These are phyloP conservation scores for Drosophila percnosoma DNA, from an alignment of 2,888 invertebrate genomes.

Conservation along the genomic window DNA sequence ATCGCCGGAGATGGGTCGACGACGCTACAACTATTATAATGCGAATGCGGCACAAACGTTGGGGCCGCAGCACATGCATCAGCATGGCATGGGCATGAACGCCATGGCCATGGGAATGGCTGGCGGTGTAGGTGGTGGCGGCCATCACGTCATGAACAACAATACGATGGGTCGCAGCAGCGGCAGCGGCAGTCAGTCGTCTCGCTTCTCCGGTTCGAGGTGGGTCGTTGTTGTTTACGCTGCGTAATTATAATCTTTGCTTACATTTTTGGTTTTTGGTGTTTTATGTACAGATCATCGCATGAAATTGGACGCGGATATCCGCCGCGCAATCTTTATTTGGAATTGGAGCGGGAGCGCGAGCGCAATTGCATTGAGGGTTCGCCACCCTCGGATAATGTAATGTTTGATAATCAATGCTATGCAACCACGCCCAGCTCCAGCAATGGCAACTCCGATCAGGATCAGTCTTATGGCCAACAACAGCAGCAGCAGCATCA, in stretches of 20 bases:
- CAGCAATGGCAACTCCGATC: constrained; percentile 96
- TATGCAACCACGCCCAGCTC: constrained; percentile 97
- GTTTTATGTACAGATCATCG: constrained; percentile 86
- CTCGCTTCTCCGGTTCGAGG: constrained; percentile 88
- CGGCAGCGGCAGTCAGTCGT: constrained; percentile 88
- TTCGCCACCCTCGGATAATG: constrained; percentile 96
- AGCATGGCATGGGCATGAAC: constrained; percentile 62
- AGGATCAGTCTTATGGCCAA: constrained; percentile 90
- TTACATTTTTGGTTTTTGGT: background rate
- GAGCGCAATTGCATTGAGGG: constrained; percentile 87
- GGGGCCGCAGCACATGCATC: constrained; percentile 87
- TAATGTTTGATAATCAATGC: constrained; percentile 97
- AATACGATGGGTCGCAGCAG: constrained; percentile 85
- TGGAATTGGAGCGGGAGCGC: constrained; percentile 92
- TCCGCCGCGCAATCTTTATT: constrained; percentile 90
- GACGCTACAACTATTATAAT: constrained; percentile 90
- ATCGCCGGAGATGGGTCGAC: constrained; percentile 95
- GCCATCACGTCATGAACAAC: constrained; percentile 87
- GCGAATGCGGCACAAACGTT: constrained; percentile 84
- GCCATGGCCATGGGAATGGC: constrained; percentile 44
- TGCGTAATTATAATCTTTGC: background rate
- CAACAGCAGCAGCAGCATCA: constrained; percentile 67
- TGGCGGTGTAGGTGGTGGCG: constrained; percentile 82
- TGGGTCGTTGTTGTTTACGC: constrained; percentile 70
- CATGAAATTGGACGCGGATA: constrained; percentile 91